Conservation (phyloP, 2,797 vertebrate genomes). For the Discoglossus pictus region DNA sequence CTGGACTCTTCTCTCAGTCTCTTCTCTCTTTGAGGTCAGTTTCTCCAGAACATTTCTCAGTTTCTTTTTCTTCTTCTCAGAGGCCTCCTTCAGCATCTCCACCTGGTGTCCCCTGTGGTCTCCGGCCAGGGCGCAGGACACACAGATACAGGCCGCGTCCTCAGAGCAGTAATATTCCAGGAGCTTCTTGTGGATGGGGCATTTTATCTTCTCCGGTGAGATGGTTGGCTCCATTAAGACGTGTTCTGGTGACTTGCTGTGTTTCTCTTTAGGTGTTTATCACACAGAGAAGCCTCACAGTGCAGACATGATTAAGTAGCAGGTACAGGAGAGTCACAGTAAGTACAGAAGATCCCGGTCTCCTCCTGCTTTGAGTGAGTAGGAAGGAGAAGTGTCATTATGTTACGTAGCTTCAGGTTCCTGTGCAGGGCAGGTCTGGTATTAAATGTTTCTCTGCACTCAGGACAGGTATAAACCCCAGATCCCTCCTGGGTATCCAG, state of each 20-base stretch:
- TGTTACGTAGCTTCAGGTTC: slow-evolving; percentile 71
- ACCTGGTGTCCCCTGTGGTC: slow-evolving; percentile 67
- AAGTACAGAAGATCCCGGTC: slow-evolving; percentile 57
- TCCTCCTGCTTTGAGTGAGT: background rate
- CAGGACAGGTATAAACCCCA: slow-evolving; percentile 61
- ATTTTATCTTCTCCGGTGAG: slow-evolving; percentile 50
- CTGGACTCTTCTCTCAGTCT: slow-evolving; percentile 2
- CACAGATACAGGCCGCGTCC: slow-evolving; percentile 67
- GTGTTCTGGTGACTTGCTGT: slow-evolving; percentile 64
- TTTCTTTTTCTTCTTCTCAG: slow-evolving; percentile 66
- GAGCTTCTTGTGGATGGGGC: slow-evolving; percentile 57
- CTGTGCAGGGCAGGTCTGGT: slow-evolving; percentile 56
- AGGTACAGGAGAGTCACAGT: slow-evolving; percentile 51
- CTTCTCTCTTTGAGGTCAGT: slow-evolving; percentile 39
- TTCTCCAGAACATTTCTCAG: slow-evolving; percentile 63
- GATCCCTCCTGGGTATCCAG: slow-evolving; percentile 43
- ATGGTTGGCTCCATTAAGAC: slow-evolving; percentile 55
- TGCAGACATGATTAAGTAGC: slow-evolving; percentile 71
- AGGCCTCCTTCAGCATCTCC: slow-evolving; percentile 65
- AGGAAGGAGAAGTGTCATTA: slow-evolving; percentile 64
- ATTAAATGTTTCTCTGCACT: slow-evolving; percentile 64
- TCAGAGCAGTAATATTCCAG: slow-evolving; percentile 70
- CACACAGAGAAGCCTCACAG: slow-evolving; percentile 71
- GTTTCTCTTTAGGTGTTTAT: slow-evolving; percentile 65
- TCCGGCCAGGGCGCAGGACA: slow-evolving; percentile 63